Percentiles rank a stretch among this genome's conserved stretches.
Conservation (phyloP, 2,888 invertebrate genomes). For the Leistus spinibarbis region DNA sequence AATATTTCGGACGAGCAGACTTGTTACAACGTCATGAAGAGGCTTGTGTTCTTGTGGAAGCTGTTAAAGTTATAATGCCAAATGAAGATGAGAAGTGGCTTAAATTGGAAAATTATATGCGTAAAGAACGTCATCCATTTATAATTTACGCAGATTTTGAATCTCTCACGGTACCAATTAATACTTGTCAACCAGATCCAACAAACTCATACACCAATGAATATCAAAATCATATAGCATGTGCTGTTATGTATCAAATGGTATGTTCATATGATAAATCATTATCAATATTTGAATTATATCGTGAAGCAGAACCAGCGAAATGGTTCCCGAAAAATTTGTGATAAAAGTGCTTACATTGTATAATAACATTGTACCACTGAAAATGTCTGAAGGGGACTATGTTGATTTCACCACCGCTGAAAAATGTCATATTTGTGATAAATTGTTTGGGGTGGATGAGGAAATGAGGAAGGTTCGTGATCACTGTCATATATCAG, state of each 20-base stretch:
- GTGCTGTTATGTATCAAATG: conserved; percentile 40
- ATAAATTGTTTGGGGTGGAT: background rate
- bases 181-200: conserved; percentile 1
- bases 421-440: conserved; percentile 29
- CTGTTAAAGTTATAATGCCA: conserved; percentile 5
- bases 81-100: conserved; percentile 9
- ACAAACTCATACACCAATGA: background rate
- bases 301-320: conserved; percentile 12
- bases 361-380: conserved; percentile 8
- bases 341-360: conserved; percentile 5
- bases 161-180: conserved; percentile 6
- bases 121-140: conserved; percentile 18
- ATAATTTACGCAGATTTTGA: conserved; percentile 27
- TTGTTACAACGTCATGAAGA: conserved; percentile 9
- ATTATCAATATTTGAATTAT: conserved; percentile 6
- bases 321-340: conserved; percentile 6
- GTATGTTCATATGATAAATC: conserved; percentile 27
- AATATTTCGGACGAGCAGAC: conserved; percentile 11
- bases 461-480: conserved; percentile 8
- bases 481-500: conserved; percentile 42
- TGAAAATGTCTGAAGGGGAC: conserved; percentile 11
- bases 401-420: conserved; percentile 10
- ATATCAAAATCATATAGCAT: conserved; percentile 40
- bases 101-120: conserved; percentile 10
- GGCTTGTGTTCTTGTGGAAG: background rate